Evolutionary conservation across 2,113 vertebrate genomes (phyloP).

Genomic region (Phoxinus phoxinus): DNA sequence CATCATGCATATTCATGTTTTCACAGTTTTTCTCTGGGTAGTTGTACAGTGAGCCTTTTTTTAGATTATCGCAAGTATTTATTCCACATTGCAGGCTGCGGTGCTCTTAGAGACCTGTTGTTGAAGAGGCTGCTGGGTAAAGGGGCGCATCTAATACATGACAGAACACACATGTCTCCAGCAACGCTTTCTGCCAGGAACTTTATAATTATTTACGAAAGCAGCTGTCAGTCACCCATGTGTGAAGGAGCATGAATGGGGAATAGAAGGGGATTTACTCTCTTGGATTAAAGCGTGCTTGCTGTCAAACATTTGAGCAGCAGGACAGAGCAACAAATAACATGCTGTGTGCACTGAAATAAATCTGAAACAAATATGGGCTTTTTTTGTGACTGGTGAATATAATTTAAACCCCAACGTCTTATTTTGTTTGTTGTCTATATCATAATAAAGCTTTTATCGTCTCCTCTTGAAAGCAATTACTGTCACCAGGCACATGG

Average conservation of each 20-base stretch:
- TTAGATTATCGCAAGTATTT: slow-evolving; percentile 70
- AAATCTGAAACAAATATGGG: slow-evolving; percentile 61
- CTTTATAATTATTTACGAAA: slow-evolving; percentile 62
- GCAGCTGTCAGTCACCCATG: slow-evolving; percentile 61
- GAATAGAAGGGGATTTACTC: slow-evolving; percentile 53
- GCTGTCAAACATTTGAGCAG: slow-evolving; percentile 60
- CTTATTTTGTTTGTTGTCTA: neutral
- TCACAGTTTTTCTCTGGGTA: slow-evolving; percentile 2
- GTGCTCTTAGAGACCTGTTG: slow-evolving; percentile 52
- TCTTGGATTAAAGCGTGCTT: slow-evolving; percentile 58
- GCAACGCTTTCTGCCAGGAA: slow-evolving; percentile 59
- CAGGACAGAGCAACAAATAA: slow-evolving; percentile 49
- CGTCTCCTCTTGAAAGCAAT: slow-evolving; percentile 42
- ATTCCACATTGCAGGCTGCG: slow-evolving; percentile 68
- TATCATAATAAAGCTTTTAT: slow-evolving; percentile 48
- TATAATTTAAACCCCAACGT: slow-evolving; percentile 43
- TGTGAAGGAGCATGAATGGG: slow-evolving; percentile 57
- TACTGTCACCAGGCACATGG: slow-evolving; percentile 40
- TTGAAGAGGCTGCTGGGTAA: slow-evolving; percentile 1
- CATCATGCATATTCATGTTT: slow-evolving; percentile 78
- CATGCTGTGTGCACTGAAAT: slow-evolving; percentile 54
- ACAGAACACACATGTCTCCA: slow-evolving; percentile 9
- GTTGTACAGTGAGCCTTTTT: slow-evolving; percentile 58
- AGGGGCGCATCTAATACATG: slow-evolving; percentile 13
- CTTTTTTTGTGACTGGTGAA: slow-evolving; percentile 50